Conservation (phyloP, 2,888 invertebrate species). For the Yponomeuta evonymella region DNA sequence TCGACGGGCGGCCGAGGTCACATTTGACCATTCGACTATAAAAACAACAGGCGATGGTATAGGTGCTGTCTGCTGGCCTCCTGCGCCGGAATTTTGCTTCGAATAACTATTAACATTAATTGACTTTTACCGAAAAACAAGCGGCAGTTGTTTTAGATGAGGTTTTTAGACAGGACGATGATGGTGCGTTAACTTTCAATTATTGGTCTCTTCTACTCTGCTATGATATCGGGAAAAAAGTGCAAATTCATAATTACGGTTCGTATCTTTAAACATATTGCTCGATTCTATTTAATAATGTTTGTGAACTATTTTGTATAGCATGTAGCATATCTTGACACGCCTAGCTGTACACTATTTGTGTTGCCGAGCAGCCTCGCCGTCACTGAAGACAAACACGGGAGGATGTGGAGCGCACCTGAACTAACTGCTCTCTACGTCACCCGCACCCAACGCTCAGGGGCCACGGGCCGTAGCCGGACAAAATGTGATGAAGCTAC, state of each 20-base stretch:
- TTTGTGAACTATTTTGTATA: not conserved
- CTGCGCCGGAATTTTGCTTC: conserved; percentile 37
- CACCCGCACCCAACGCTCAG: not conserved
- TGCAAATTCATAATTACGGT: not conserved
- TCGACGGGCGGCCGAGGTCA: conserved; percentile 54
- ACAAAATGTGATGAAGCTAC: not conserved
- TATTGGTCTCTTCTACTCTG: conserved; percentile 32
- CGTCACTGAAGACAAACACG: conserved; percentile 34
- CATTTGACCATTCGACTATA: conserved; percentile 22
- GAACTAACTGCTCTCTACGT: conserved; percentile 35
- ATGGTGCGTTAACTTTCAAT: conserved; percentile 44
- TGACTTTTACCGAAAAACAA: conserved; percentile 25
- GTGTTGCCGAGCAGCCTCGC: not conserved
- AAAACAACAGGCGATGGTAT: conserved; percentile 10
- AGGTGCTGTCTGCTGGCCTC: conserved; percentile 30
- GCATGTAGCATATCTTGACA: not conserved
- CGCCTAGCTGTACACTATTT: not conserved
- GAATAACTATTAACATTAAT: conserved; percentile 60
- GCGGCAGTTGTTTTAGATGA: conserved; percentile 6
- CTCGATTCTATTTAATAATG: too few species aligned
- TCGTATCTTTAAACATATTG: not conserved
- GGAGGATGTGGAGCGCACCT: conserved; percentile 57
- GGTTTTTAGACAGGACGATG: conserved; percentile 39
- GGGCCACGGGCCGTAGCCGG: conserved; percentile 43
- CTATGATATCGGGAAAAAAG: not conserved